A percentile compares a stretch with the other conserved stretches of the same genome.
These are phyloP conservation scores for Eciton burchellii DNA, from an alignment of 1,140 invertebrate species.

Conservation along the genomic window DNA sequence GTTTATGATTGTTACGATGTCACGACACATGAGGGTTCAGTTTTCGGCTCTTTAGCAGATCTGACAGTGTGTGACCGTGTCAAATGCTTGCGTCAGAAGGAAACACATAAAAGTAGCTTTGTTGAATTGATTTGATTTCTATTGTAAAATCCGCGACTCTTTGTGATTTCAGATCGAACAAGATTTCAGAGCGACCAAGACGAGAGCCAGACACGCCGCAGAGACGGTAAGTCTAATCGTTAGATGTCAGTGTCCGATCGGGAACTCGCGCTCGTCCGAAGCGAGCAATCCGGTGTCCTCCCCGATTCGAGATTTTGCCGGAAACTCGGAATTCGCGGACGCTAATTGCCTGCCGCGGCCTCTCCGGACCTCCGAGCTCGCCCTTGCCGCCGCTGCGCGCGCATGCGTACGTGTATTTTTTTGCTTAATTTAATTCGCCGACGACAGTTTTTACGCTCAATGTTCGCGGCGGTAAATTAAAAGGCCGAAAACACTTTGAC, in stretches of 20 bases:
- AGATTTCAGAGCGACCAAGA: too few relatives aligned
- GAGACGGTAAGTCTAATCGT: too few relatives aligned
- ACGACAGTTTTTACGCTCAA: conserved; percentile 38
- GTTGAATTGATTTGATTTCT: too few relatives aligned
- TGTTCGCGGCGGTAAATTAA: conserved; percentile 50
- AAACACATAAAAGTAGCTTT: background rate
- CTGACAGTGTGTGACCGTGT: too few relatives aligned
- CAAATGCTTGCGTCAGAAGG: too few relatives aligned
- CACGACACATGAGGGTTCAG: too few relatives aligned
- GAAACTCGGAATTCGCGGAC: background rate
- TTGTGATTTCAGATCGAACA: conserved; percentile 58
- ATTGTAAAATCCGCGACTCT: too few relatives aligned
- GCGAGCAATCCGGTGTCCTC: background rate
- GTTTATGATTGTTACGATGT: too few relatives aligned
- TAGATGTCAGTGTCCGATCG: conserved; percentile 4
- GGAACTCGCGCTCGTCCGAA: background rate
- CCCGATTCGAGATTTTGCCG: too few relatives aligned
- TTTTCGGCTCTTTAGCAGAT: too few relatives aligned
- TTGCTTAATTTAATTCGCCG: conserved; percentile 64
- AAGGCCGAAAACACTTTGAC: conserved; percentile 54
- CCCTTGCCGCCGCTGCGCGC: background rate
- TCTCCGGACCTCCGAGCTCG: conserved; percentile 9
- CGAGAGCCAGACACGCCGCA: too few relatives aligned
- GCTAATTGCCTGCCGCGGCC: background rate
- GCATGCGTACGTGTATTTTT: background rate